Base-by-base conservation (phyloP, 2,888 invertebrate species). In the Argynnis bischoffii region DNA sequence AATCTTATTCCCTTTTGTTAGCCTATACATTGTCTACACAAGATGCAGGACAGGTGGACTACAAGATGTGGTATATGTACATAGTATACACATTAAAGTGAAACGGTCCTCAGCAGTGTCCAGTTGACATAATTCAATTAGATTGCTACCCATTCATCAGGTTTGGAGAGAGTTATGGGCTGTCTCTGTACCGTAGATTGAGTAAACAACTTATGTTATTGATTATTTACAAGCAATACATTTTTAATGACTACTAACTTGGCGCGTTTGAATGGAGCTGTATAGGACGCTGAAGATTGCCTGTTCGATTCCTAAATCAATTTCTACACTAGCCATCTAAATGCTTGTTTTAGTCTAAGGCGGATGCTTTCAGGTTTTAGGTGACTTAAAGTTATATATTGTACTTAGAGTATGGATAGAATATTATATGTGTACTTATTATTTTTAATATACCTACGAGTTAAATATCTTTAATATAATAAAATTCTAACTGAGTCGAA, bases 81-180 rank as follows among this genome's bases (percentile, higher is more conserved):
- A 41, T 11, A 8, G 47, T 59, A 47, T 18, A 41, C 47, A 59
- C 46, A 54, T 47, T 21, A 51, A 59, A 69, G 66, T 60, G 61
- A 69, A 66, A 63, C 56, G 57, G 59, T 70, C 53, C 61, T 46
- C 55, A 56, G 53, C 53, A 14, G 48, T 63, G 65, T 69, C 70
- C 74, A 74, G 67, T 70, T 75, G 68, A 69, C 71, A 76, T 76
- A 74, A 77, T 76, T 77, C 75, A 77, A 76, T 77, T 75, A 76
- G 67, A 77, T 76, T 73, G 75, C 71, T 63, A 67, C 64, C 72
- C 69, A 75, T 77, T 74, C 71, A 71, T 76, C 74, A 74, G 69
- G 63, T 63, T 67, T 51, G 48, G 61, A 56, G 57, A 69, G 65
- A 64, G 70, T 69, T 64, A 67, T 69, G 63, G 59, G 31, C 64